Base-by-base conservation (phyloP, 2,888 invertebrate species). In the Drosophila robusta region DNA sequence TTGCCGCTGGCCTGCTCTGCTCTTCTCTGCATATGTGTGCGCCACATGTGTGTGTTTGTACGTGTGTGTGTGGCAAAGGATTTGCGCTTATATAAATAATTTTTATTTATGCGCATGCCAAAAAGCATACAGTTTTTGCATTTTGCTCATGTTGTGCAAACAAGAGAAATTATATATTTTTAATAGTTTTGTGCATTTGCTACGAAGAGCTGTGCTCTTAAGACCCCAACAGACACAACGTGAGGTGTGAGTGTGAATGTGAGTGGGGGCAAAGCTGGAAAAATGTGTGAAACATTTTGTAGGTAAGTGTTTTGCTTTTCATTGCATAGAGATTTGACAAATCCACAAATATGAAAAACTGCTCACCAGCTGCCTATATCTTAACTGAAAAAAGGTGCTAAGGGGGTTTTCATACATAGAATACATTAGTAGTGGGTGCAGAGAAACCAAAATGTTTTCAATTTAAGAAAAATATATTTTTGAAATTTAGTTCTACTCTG, bases 11-110 rank as follows among this genome's bases (percentile, higher is more conserved):
- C 36, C 29, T 29, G 22, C 29, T 11, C 26, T 2, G 7, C 50
- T 36, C 22, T 38, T 14, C 24, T 54, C 52, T 34, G 34, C 60
- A 26, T 34, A 24, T 62, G 55, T 45, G 38, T 38, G 60, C 26
- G 18, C 44, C 7, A n/a, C 16, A 46, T 55, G 36, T 56, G 26
- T 44, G 47, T 50, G 38, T 62, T 11, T 34, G 34, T 9, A 54
- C 34, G 45, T 52, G 42, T 55, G 46, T 34, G 55, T 68, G 34
- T 73, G 36, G 11, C 46, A 69, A 70, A 68, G 78, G 83, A 85
- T 86, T 83, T 83, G 62, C 70, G 80, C 83, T 80, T 76, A 78
- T 78, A 86, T 83, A 79, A 74, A 78, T 78, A 83, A 69, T 83
- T 80, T 75, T 75, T 72, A 66, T 71, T 66, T 56, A 78, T 78